Evolutionary conservation across 1,140 invertebrate species (phyloP).

Genomic region (Whitmania pigra): DNA sequence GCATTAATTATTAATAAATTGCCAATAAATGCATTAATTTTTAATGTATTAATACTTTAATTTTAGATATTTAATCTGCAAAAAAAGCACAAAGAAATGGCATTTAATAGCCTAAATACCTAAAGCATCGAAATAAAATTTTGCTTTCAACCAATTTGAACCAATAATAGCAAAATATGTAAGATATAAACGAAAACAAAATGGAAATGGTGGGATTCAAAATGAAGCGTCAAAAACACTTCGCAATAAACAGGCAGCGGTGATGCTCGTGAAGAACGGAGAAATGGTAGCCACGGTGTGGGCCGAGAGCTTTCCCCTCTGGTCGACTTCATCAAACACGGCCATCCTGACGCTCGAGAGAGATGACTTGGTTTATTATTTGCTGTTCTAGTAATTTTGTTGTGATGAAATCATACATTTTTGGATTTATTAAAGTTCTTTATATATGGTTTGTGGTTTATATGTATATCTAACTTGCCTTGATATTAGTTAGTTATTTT

Average conservation of each 20-base stretch:
- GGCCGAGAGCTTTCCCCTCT: conserved; percentile 40
- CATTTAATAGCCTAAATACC: not conserved
- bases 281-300: conserved; percentile 38
- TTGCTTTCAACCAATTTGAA: conserved; percentile 23
- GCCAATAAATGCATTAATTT: not conserved
- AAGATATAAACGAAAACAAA: too few relatives aligned
- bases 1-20: not conserved
- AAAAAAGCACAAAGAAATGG: too few relatives aligned
- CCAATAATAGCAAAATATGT: too few relatives aligned
- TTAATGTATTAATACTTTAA: not conserved
- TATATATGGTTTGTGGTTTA: too few relatives aligned
- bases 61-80: not conserved
- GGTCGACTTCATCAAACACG: conserved; percentile 38
- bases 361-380: conserved; percentile 30
- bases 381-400: too few relatives aligned
- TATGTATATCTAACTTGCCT: too few relatives aligned
- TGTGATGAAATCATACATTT: too few relatives aligned
- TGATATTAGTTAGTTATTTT: too few relatives aligned
- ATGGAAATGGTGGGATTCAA: not conserved
- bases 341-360: conserved; percentile 35
- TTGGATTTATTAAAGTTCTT: too few relatives aligned
- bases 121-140: not conserved
- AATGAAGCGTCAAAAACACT: not conserved
- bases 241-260: conserved; percentile 34
- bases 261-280: conserved; percentile 34